A percentile compares a stretch with the other conserved stretches of the same genome.
These are phyloP conservation scores for Calypte anna DNA, from an alignment of 2,113 vertebrate genomes.

Conservation along the genomic window DNA sequence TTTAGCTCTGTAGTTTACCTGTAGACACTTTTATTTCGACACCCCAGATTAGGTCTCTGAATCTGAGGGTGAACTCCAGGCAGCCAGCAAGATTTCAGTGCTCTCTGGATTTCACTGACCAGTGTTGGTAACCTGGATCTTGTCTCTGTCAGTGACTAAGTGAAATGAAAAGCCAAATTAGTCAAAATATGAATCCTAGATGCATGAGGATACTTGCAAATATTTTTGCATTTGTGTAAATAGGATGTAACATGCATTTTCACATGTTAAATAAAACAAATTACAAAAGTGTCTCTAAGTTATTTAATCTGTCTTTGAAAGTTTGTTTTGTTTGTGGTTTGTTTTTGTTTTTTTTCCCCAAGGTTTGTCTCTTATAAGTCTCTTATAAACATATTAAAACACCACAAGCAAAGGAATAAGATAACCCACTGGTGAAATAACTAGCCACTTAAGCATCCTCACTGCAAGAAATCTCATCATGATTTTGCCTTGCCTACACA, in stretches of 20 bases:
- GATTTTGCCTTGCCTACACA: conserved; percentile 42
- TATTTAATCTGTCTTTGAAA: conserved; percentile 12
- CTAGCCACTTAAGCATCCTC: conserved; percentile 3
- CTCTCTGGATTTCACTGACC: background rate
- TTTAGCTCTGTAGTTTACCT: background rate
- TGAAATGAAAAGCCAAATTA: background rate
- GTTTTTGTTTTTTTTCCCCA: background rate
- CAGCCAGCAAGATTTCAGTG: background rate
- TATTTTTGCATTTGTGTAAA: background rate
- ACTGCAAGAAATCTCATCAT: conserved; percentile 41
- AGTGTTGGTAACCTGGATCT: background rate
- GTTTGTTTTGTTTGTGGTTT: background rate
- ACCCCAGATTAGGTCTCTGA: background rate
- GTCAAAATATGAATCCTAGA: background rate
- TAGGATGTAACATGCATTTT: background rate
- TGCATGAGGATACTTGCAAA: background rate
- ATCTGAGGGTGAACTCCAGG: background rate
- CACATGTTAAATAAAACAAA: conserved; percentile 11
- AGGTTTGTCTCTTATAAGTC: conserved; percentile 20
- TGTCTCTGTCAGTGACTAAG: background rate
- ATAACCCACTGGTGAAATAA: conserved; percentile 45
- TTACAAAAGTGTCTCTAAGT: background rate
- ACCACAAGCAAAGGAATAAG: conserved; percentile 16
- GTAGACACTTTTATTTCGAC: background rate
- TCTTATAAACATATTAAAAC: conserved; percentile 12